Evolutionary conservation across 2,113 vertebrate genomes (phyloP).

Genomic region (Sturnira hondurensis): DNA sequence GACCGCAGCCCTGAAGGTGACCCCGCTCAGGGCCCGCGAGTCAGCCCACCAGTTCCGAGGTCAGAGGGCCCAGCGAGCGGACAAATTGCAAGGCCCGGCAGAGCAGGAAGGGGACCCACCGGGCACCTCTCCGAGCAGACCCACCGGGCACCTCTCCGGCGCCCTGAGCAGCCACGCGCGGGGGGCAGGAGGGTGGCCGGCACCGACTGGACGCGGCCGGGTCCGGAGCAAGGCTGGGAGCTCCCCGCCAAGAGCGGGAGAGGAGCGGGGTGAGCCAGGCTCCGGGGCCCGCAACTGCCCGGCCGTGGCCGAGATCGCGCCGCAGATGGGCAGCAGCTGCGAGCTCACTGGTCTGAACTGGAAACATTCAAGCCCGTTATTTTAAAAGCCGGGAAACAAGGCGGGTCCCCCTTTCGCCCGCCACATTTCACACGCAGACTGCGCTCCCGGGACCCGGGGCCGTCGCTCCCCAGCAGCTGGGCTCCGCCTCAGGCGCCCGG

Average conservation of each 20-base stretch:
- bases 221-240: background rate
- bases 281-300: background rate
- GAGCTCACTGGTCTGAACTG: conserved; percentile 24
- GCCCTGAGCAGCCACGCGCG: background rate
- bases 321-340: conserved; percentile 72
- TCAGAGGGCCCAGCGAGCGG: background rate
- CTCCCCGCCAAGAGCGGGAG: background rate
- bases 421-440: background rate
- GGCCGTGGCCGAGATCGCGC: background rate
- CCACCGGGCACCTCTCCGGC: background rate
- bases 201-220: accelerated
- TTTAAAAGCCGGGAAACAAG: background rate
- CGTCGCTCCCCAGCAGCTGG: accelerated
- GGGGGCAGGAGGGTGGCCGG: no score
- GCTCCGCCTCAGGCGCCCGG: background rate
- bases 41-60: accelerated
- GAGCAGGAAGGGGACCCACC: background rate
- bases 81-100: background rate
- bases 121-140: background rate
- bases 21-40: background rate
- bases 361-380: background rate
- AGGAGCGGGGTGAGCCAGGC: background rate
- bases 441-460: accelerated
- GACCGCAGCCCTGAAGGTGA: background rate
- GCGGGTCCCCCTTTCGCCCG: background rate